phyloP scores from a whole-genome alignment of 2,113 vertebrate genomes.

The Acanthochromis polyacanthus region DNA sequence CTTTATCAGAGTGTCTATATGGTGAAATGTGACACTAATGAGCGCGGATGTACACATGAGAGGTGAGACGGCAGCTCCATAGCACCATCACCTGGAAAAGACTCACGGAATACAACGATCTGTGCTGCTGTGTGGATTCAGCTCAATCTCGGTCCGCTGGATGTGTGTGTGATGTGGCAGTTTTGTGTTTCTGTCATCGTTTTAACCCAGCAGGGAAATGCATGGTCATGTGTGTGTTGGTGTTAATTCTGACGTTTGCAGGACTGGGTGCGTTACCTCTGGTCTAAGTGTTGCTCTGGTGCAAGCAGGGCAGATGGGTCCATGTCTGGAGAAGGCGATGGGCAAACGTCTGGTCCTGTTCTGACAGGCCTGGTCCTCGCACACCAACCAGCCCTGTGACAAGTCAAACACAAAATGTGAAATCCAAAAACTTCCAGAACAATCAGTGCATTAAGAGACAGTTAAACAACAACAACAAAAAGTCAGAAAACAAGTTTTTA shows the following conservation, averaged over 20 bases:
- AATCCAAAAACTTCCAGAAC: not conserved
- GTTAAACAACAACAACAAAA: not conserved
- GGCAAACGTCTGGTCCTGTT: slow-evolving; percentile 91
- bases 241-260: not conserved
- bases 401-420: not conserved
- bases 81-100: slow-evolving; percentile 86
- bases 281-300: slow-evolving; percentile 88
- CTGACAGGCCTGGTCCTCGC: slow-evolving; percentile 95
- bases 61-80: slow-evolving; percentile 75
- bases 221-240: not conserved
- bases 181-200: not conserved
- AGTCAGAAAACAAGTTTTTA: not conserved
- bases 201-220: not conserved
- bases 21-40: slow-evolving; percentile 64
- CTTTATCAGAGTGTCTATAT: slow-evolving; percentile 8
- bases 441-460: not conserved
- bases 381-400: slow-evolving; percentile 92
- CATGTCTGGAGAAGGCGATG: slow-evolving; percentile 90
- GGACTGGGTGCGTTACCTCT: slow-evolving; percentile 84
- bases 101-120: slow-evolving; percentile 24
- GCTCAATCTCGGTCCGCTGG: not conserved
- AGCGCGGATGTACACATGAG: slow-evolving; percentile 32
- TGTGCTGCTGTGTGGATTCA: not conserved
- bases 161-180: not conserved
- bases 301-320: slow-evolving; percentile 93